phyloP scores from a whole-genome alignment of 2,888 invertebrate genomes.

The Doris montereyensis region DNA sequence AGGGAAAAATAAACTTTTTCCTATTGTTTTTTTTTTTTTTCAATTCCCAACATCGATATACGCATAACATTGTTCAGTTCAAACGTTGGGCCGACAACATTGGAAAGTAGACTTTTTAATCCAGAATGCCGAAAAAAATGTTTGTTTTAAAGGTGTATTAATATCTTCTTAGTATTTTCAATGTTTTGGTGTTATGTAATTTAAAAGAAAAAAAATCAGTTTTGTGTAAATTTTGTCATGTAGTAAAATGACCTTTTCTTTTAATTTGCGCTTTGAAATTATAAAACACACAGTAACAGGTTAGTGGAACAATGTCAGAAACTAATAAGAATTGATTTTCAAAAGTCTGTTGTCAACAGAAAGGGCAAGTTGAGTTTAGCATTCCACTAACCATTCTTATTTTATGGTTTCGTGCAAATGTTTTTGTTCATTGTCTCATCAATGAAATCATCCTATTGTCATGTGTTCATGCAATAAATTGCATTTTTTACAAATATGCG shows the following conservation, averaged over 20 bases:
- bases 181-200: constrained; percentile 39
- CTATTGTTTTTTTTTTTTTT: too few species aligned
- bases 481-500: constrained; percentile 33
- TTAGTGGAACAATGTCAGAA: constrained; percentile 27
- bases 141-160: constrained; percentile 25
- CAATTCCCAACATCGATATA: too few species aligned
- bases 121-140: constrained; percentile 42
- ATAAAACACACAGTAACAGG: constrained; percentile 15
- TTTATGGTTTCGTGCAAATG: background rate
- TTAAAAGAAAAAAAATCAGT: too few species aligned
- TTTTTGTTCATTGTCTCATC: constrained; percentile 9
- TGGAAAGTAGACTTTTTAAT: constrained; percentile 33
- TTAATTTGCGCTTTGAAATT: constrained; percentile 28
- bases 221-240: constrained; percentile 39
- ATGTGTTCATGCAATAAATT: constrained; percentile 43
- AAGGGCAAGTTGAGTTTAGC: constrained; percentile 27
- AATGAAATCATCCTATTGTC: constrained; percentile 7
- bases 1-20: too few species aligned
- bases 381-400: constrained; percentile 37
- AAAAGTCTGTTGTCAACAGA: too few species aligned
- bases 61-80: too few species aligned
- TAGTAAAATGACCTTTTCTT: constrained; percentile 39
- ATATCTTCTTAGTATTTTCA: constrained; percentile 37
- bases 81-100: too few species aligned
- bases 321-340: too few species aligned